These are phyloP conservation scores for Actinemys pallida DNA, from an alignment of 2,113 vertebrate species.

Conservation along the genomic window DNA sequence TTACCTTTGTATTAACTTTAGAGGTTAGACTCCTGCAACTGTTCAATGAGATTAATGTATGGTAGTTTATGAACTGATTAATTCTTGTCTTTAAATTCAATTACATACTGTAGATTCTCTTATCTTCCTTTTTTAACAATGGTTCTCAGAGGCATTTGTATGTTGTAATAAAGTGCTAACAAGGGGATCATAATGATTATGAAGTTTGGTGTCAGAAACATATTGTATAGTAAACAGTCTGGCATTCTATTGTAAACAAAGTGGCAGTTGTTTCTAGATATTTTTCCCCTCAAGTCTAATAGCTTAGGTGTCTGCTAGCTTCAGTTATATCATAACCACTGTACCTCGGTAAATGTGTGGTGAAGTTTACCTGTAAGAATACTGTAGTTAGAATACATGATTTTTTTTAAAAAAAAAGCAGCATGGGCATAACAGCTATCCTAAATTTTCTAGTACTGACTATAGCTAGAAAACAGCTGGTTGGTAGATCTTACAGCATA, in stretches of 20 bases:
- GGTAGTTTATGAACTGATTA: slow-evolving; percentile 65
- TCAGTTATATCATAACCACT: neutral
- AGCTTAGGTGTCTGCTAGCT: neutral
- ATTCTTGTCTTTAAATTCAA: slow-evolving; percentile 66
- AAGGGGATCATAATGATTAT: slow-evolving; percentile 45
- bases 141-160: slow-evolving; percentile 36
- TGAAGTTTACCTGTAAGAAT: neutral
- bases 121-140: slow-evolving; percentile 58
- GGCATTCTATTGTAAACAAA: neutral
- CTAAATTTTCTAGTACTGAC: neutral
- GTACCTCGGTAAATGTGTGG: neutral
- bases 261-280: neutral
- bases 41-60: slow-evolving; percentile 75
- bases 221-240: slow-evolving; percentile 24
- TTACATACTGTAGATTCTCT: slow-evolving; percentile 64
- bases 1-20: slow-evolving; percentile 80
- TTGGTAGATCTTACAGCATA: neutral
- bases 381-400: neutral
- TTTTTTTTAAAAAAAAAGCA: neutral
- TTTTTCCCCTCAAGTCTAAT: neutral
- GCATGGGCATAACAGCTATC: neutral
- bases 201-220: slow-evolving; percentile 54
- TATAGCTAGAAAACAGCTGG: neutral
- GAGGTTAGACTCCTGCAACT: slow-evolving; percentile 80
- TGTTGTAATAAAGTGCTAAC: slow-evolving; percentile 46